A percentile compares a stretch with the other conserved stretches of the same genome.
These are phyloP conservation scores for Trinectes maculatus DNA, from an alignment of 2,113 vertebrate genomes.

Conservation along the genomic window DNA sequence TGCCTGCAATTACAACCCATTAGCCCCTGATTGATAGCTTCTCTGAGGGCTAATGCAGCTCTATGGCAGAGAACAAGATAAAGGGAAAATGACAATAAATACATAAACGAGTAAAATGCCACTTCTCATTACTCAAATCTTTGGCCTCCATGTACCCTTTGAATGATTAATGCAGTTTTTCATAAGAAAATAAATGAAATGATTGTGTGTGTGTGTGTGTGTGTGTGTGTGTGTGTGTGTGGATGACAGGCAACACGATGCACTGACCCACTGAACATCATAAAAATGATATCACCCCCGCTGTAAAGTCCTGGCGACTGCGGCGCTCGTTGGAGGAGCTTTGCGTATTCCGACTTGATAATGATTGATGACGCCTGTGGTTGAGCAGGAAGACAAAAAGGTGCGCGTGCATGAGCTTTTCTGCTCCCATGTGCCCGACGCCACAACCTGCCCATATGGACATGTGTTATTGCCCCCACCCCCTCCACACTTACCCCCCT, in stretches of 20 bases:
- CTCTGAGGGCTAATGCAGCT: conserved; percentile 71
- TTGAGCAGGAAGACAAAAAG: conserved; percentile 53
- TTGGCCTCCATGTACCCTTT: conserved; percentile 28
- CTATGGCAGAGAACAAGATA: conserved; percentile 58
- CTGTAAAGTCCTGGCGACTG: background rate
- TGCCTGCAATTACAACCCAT: conserved; percentile 74
- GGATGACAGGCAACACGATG: background rate
- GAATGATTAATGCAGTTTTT: conserved; percentile 29
- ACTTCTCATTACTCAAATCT: conserved; percentile 54
- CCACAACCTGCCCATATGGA: no score
- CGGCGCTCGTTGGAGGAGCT: conserved; percentile 10
- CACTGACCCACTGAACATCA: background rate
- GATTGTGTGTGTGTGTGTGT: background rate
- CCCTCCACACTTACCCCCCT: background rate
- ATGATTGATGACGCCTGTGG: conserved; percentile 58
- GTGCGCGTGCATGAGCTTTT: conserved; percentile 9
- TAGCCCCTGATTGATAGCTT: conserved; percentile 73
- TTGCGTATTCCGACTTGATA: conserved; percentile 27
- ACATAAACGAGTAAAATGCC: conserved; percentile 70
- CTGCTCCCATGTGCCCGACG: conserved; percentile 2
- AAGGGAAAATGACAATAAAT: conserved; percentile 70
- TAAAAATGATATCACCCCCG: background rate
- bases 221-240: background rate
- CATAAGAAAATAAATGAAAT: conserved; percentile 11
- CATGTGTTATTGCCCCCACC: conserved; percentile 32